phyloP scores from a whole-genome alignment of 2,113 vertebrate genomes.

The Myiagra hebetior region DNA sequence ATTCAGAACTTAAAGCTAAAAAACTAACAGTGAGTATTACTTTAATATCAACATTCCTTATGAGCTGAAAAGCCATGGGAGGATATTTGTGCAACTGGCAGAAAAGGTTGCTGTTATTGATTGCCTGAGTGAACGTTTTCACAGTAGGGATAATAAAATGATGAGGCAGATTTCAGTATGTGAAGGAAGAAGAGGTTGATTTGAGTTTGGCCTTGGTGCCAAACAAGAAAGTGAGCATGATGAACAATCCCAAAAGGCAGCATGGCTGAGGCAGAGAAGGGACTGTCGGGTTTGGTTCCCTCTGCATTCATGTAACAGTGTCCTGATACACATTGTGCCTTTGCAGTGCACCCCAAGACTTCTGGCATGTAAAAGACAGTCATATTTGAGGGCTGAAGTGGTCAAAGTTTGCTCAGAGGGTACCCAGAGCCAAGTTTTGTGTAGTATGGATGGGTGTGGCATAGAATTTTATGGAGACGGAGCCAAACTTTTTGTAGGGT shows the following conservation, averaged over 20 bases:
- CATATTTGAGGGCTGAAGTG: not conserved
- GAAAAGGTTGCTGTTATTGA: not conserved
- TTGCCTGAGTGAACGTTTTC: not conserved
- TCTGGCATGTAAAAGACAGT: not conserved
- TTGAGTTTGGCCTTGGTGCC: not conserved
- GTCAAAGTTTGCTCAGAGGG: not conserved
- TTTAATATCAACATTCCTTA: not conserved
- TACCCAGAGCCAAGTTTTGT: not conserved
- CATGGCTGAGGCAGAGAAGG: not conserved
- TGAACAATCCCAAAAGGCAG: not conserved
- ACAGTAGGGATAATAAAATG: not conserved
- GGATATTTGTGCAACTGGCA: not conserved
- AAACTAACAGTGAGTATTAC: not conserved
- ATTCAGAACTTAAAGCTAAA: not conserved
- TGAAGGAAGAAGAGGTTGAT: not conserved
- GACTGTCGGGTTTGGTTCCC: not conserved
- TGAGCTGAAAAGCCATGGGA: not conserved
- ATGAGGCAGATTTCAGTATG: not conserved
- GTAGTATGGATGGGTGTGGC: not conserved
- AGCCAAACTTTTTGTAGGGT: not conserved
- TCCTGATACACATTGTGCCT: not conserved
- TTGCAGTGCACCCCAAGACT: not conserved
- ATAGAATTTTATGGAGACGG: not conserved
- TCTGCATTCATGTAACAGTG: not conserved
- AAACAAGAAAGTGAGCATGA: not conserved